phyloP scores from a whole-genome alignment of 2,888 invertebrate genomes.

The Heliconius sara region DNA sequence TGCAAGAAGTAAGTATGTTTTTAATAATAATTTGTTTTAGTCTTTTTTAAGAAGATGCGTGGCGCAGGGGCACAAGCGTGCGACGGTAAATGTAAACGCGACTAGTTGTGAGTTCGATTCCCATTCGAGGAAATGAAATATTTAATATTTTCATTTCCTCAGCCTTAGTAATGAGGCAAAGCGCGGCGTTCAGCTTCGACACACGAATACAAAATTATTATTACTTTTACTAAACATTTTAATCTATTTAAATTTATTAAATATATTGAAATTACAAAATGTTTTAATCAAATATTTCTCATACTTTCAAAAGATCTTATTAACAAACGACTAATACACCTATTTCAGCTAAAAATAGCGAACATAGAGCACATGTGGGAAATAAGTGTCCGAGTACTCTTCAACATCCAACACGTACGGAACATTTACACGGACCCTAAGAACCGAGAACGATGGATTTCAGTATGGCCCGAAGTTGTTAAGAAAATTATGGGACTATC shows the following conservation, averaged over 20 bases:
- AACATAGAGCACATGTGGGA: constrained; percentile 87
- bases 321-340: background rate
- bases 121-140: background rate
- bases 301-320: background rate
- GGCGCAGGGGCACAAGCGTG: background rate
- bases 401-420: constrained; percentile 85
- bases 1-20: constrained; percentile 78
- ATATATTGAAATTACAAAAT: background rate
- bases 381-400: constrained; percentile 83
- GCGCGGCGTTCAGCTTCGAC: background rate
- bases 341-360: constrained; percentile 83
- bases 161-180: background rate
- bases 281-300: background rate
- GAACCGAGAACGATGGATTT: constrained; percentile 84
- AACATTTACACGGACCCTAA: constrained; percentile 87
- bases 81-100: background rate
- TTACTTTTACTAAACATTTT: background rate
- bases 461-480: constrained; percentile 86
- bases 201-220: background rate
- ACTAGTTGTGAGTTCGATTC: background rate
- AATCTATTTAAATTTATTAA: background rate
- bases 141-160: background rate
- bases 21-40: background rate
- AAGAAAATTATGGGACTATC: constrained; percentile 86
- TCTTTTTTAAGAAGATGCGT: background rate